phyloP scores from a whole-genome alignment of 2,113 vertebrate species.

The Tragelaphus buxtoni region DNA sequence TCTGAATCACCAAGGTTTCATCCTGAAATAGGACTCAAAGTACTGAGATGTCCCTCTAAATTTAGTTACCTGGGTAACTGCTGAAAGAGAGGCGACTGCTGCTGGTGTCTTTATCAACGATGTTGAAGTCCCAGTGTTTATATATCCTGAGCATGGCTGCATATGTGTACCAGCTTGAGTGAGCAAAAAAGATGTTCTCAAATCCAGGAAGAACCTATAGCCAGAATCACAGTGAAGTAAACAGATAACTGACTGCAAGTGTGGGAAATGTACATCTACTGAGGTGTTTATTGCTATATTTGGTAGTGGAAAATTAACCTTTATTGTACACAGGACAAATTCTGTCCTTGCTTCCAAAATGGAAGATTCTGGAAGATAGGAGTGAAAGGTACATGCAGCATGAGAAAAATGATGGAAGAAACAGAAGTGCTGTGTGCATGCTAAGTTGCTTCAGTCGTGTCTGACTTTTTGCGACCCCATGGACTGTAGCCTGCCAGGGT shows the following conservation, averaged over 20 bases:
- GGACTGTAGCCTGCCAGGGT: neutral
- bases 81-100: slow-evolving; percentile 90
- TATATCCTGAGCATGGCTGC: slow-evolving; percentile 92
- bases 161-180: slow-evolving; percentile 96
- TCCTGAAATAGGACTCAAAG: neutral
- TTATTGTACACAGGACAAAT: neutral
- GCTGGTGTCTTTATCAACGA: slow-evolving; percentile 82
- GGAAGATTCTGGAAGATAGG: neutral
- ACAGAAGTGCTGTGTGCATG: neutral
- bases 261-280: neutral
- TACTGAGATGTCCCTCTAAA: neutral
- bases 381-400: neutral
- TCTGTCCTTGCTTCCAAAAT: neutral
- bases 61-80: slow-evolving; percentile 90
- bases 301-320: neutral
- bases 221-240: neutral
- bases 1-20: neutral
- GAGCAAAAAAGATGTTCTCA: slow-evolving; percentile 92
- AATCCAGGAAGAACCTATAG: slow-evolving; percentile 91
- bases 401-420: neutral
- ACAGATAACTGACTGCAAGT: neutral
- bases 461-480: neutral
- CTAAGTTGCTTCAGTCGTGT: neutral
- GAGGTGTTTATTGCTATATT: neutral
- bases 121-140: slow-evolving; percentile 92